phyloP scores from a whole-genome alignment of 1,140 invertebrate species.

The Leptopilina boulardi region DNA sequence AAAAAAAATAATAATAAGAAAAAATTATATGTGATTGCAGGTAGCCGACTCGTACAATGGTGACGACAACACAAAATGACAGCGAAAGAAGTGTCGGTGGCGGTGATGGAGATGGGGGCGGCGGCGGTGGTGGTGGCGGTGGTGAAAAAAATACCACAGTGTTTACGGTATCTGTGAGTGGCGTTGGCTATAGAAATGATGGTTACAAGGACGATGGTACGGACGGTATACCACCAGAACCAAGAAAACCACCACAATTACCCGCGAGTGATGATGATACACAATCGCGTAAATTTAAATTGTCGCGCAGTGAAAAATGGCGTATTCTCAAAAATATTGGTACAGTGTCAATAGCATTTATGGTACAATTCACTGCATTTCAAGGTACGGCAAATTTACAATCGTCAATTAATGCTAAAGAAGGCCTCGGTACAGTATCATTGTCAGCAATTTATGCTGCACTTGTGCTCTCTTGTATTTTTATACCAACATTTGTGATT shows the following conservation, averaged over 20 bases:
- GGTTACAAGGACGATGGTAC: conserved; percentile 80
- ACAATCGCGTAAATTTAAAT: conserved; percentile 84
- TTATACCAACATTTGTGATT: conserved; percentile 93
- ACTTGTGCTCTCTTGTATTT: conserved; percentile 93
- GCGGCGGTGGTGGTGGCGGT: conserved; percentile 48
- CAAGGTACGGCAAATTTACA: conserved; percentile 93
- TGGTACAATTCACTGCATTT: conserved; percentile 96
- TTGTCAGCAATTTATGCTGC: conserved; percentile 92
- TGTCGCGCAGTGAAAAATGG: conserved; percentile 88
- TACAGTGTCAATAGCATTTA: conserved; percentile 90
- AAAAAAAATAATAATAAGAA: neutral
- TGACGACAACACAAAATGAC: conserved; percentile 69
- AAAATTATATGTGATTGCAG: conserved; percentile 54
- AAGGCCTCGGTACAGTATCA: conserved; percentile 89
- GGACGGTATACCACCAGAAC: conserved; percentile 75
- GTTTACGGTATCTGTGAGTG: conserved; percentile 77
- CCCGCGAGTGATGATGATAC: conserved; percentile 79
- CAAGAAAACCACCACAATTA: conserved; percentile 79
- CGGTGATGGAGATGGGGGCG: conserved; percentile 50
- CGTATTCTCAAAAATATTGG: conserved; percentile 92
- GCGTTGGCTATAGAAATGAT: conserved; percentile 82
- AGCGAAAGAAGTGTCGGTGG: conserved; percentile 68
- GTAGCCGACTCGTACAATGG: conserved; percentile 72
- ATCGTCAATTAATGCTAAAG: conserved; percentile 89
- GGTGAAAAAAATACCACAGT: conserved; percentile 61